phyloP scores from a whole-genome alignment of 2,113 vertebrate species.

The Rhabdornis inornatus region DNA sequence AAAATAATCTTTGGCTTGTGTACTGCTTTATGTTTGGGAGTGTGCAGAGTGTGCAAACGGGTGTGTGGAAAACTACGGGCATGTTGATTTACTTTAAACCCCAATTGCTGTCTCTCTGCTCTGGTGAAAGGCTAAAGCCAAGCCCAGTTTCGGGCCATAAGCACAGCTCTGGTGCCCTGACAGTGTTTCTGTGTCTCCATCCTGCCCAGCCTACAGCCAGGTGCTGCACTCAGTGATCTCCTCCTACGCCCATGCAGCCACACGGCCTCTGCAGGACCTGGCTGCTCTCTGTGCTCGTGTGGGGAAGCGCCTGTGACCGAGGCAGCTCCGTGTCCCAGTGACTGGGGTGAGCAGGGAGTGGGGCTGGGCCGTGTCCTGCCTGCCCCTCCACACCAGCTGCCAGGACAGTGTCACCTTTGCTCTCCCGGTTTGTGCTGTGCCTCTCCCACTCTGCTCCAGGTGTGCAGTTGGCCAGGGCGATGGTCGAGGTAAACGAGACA shows the following conservation, averaged over 20 bases:
- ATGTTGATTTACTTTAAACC: fast-evolving
- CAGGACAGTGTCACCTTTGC: neutral
- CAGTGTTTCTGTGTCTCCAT: neutral
- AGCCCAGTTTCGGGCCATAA: fast-evolving
- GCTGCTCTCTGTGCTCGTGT: conserved; percentile 21
- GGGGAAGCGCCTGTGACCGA: neutral
- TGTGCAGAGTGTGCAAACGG: fast-evolving
- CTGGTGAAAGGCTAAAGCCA: neutral
- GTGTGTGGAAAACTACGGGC: neutral
- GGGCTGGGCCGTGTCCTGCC: neutral
- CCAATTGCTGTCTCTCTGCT: neutral
- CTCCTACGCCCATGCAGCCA: conserved; percentile 63
- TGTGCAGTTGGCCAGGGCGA: neutral
- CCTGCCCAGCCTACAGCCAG: conserved; percentile 78
- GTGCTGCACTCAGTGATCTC: conserved; percentile 79
- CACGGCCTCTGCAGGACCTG: conserved; percentile 40
- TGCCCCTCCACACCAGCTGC: neutral
- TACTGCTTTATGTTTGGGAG: fast-evolving
- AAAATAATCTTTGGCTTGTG: neutral
- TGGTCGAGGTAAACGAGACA: neutral
- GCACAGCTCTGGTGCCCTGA: neutral
- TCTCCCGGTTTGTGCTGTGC: neutral
- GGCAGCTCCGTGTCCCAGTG: fast-evolving
- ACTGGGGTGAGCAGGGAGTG: fast-evolving
- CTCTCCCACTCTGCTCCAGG: neutral